Percentiles rank a stretch among this genome's conserved stretches.
Evolutionary conservation across 2,113 vertebrate genomes (phyloP).

Genomic region (Neomonachus schauinslandi): DNA sequence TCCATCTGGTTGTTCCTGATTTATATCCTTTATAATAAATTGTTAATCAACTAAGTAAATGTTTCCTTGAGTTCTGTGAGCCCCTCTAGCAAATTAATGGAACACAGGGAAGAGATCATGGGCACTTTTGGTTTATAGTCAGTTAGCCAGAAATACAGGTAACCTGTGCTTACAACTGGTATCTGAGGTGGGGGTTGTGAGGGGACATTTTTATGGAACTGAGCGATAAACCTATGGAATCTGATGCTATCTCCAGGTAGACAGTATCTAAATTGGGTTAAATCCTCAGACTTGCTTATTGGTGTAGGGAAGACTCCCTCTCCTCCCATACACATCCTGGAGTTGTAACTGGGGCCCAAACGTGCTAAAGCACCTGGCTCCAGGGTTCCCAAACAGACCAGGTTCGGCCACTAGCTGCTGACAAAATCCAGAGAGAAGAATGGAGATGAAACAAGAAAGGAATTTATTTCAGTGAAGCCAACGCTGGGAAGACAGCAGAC

Average conservation of each 20-base stretch:
- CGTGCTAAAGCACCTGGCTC: not conserved
- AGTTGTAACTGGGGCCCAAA: not conserved
- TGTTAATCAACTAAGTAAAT: not conserved
- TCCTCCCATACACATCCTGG: not conserved
- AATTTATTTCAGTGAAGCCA: not conserved
- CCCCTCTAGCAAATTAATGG: not conserved
- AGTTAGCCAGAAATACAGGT: not conserved
- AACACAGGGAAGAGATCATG: not conserved
- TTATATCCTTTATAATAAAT: not conserved
- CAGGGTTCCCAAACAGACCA: not conserved
- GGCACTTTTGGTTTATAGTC: not conserved
- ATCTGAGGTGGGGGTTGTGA: not conserved
- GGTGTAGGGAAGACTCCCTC: not conserved
- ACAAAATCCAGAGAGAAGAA: not conserved
- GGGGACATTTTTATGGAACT: not conserved
- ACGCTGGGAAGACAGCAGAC: not conserved
- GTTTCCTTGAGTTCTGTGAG: not conserved
- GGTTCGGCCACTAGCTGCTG: not conserved
- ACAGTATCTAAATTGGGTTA: not conserved
- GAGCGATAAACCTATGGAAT: not conserved
- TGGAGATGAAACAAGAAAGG: not conserved
- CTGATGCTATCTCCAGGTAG: not conserved
- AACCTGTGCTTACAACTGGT: not conserved
- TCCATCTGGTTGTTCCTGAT: not conserved
- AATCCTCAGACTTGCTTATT: not conserved